Evolutionary conservation across 2,113 vertebrate genomes (phyloP), one percentile per base, ranked within the genome.

Genomic region (Pelecanoides urinatrix): DNA sequence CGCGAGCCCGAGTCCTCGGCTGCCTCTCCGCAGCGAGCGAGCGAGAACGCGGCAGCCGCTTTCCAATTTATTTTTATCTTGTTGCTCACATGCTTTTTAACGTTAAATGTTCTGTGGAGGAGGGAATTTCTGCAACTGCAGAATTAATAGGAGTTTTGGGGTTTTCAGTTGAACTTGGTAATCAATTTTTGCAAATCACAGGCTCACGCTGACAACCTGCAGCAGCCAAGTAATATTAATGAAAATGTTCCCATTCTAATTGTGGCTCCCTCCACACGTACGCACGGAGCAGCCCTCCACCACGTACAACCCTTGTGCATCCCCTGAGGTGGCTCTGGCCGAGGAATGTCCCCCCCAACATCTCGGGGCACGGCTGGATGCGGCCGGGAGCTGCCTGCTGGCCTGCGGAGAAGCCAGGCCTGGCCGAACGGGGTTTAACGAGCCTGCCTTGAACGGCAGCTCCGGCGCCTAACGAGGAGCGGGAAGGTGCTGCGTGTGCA

Each of bases 21-120:
- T 88, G 84, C 75, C 81, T 85, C n/a, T n/a, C n/a, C n/a, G n/a
- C n/a, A n/a, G n/a, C n/a, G n/a, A n/a, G n/a, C n/a, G n/a, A n/a
- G n/a, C 9, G 13, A 77, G 93, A 87, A 32, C 45, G 8, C 47
- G 14, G 95, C 85, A 47, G 87, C 21, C 42, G 8, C 78, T 88
- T 34, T 65, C 59, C 66, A 30, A 49, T 92, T 97, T 97, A 96
- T 97, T 97, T 97, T 91, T 94, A 92, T 96, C 96, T 88, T 76
- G 94, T 92, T 67, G 82, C 88, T 97, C 91, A 72, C 96, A 61
- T 87, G 75, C 78, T 80, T 94, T 90, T 88, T 67, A 71, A 77
- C 58, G 94, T 87, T 92, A 89, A 95, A 79, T 96, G 93, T 94
- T 94, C 91, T 78, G 78, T 94, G 95, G 94, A 94, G 96, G 94